Evolutionary conservation across 1,140 invertebrate genomes (phyloP).

Genomic region (Ceratosolen fusciceps): DNA sequence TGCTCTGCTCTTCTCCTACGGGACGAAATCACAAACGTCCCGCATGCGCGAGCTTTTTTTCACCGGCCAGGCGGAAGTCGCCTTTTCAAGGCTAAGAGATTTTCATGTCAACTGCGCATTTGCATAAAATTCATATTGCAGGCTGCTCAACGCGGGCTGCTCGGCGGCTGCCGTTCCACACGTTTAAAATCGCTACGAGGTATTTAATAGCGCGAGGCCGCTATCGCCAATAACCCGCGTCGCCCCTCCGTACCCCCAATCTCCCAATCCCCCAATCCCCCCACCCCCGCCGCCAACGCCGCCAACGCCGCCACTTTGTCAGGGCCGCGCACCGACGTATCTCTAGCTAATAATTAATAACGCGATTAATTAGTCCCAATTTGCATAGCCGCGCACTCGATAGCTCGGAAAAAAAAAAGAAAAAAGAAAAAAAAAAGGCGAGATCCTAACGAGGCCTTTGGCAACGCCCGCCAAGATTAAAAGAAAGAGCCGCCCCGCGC

Average conservation of each 20-base stretch:
- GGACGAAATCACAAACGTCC: background rate
- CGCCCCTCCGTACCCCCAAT: too few relatives aligned
- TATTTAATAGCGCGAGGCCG: background rate
- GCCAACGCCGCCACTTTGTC: too few relatives aligned
- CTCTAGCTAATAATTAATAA: conserved; percentile 21
- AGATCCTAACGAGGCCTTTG: conserved; percentile 15
- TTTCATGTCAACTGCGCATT: background rate
- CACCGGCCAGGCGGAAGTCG: background rate
- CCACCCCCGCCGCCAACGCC: too few relatives aligned
- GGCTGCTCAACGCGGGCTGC: too few relatives aligned
- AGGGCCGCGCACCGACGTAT: too few relatives aligned
- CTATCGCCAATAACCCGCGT: background rate
- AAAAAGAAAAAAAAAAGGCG: background rate
- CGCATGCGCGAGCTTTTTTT: background rate
- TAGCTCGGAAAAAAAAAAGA: background rate
- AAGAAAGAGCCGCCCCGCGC: conserved; percentile 29
- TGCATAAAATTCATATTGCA: background rate
- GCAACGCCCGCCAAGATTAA: conserved; percentile 9
- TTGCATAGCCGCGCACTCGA: background rate
- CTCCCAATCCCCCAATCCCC: too few relatives aligned
- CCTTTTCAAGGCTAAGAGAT: background rate
- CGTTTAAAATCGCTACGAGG: background rate
- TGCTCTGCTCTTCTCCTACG: too few relatives aligned
- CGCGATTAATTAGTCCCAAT: conserved; percentile 2
- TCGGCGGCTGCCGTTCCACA: too few relatives aligned